Base-by-base conservation (phyloP, 2,888 invertebrate species). In the Anthophora plumipes region DNA sequence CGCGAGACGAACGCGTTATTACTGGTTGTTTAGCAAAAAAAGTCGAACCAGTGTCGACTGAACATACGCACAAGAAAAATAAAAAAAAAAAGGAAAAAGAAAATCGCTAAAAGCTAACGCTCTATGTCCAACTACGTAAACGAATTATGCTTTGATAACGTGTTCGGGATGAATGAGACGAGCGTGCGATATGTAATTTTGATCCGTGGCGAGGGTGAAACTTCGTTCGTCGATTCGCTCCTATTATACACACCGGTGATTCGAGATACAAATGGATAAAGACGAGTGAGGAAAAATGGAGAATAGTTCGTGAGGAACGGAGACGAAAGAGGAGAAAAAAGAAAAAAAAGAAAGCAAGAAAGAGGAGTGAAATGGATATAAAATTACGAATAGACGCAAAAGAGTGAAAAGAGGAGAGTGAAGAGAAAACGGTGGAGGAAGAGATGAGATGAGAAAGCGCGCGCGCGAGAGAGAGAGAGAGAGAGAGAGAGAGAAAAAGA, bases 301-400 rank as follows among this genome's bases (percentile, higher is more conserved):
- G 57, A 82, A 57, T 4, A 46, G 68, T 69, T 31, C 8, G 17
- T 41, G 67, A 72, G 68, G 37, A 20, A 63, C 48, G 48, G 46
- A 54, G 55, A 43, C 22, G 59, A 37, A 41, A 41, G 22, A 11
- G 9, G 31, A 69, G 37, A 22, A n/a, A 48, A 22, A 7, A 6
- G 50, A 48, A 52, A 46, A n/a, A 55, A 50, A 60, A 52, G 31
- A 52, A 68, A 67, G 39, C 25, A 4, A 12, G 31, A 72, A 43
- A 63, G 48, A 20, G 63, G 46, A 31, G 25, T 80, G 72, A 80
- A 77, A 88, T 60, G 83, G 76, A 82, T 70, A 84, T 81, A 87
- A 37, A 12, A 43, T 12, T 50, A 14, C 25, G 37, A 41, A 50
- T 77, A 78, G 69, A 82, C n/a, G 31, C n/a, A 46, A 22, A n/a